Base-by-base conservation (phyloP, 2,797 vertebrate genomes). In the Manis javanica region DNA sequence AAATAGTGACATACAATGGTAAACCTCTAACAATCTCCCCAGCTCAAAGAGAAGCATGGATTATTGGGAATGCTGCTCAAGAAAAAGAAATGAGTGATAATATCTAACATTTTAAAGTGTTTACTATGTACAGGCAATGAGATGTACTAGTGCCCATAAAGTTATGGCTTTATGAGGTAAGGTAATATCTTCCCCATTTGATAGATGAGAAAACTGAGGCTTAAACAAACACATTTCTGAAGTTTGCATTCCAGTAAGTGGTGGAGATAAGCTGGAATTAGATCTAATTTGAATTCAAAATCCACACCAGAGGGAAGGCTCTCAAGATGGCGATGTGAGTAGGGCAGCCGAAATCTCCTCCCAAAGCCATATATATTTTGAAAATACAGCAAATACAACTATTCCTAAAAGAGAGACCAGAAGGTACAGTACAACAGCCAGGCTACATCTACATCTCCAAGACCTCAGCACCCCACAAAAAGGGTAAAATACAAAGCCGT, bases 191-290 rank as follows among this genome's bases (percentile, higher is more conserved):
- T 91, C 86, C 66, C 66, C 39, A n/a, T 68, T 84, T 82, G 66
- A 61, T 46, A 39, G 77, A 79, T 49, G 26, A 72, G 74, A 84
- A 89, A 93, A 96, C 37, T 13, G 39, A 93, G 68, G 55, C 29
- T 95, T 72, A 90, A 14, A 21, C 77, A 31, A 31, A 59, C 37
- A 39, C 37, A 39, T 55, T 83, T 71, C 55, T 68, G 85, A 63
- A 91, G 4, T 9, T 46, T 92, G 15, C 49, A 74, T 69, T 84
- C 95, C 87, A 91, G 59, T 34, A 71, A 90, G 19, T 16, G 24
- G 21, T 24, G 3, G 15, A 26, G 59, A 74, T 66, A 34, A 89
- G 51, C 31, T 57, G n/a, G 59, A 90, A 78, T 83, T 74, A 29
- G 11, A 26, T 59, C 51, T 90, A 49, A 68, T 59, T 66, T 34